A percentile compares a stretch with the other conserved stretches of the same genome.
phyloP scores from a whole-genome alignment of 2,888 invertebrate genomes.

The Julus scanicus region DNA sequence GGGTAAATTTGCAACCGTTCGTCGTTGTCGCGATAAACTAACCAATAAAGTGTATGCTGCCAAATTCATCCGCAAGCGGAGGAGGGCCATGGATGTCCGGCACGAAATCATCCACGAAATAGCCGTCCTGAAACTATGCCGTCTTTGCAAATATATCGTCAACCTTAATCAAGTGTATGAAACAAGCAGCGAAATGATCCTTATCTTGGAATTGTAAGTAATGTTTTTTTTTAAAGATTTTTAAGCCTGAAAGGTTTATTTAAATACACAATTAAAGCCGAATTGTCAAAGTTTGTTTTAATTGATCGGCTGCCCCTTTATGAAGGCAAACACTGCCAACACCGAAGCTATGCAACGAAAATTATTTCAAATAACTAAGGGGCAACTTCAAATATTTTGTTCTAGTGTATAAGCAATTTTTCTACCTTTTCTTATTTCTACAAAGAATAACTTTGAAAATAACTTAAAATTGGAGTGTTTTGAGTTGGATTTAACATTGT shows the following conservation, averaged over 20 bases:
- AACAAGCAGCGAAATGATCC: conserved; percentile 76
- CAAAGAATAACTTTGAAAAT: neutral
- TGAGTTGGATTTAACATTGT: neutral
- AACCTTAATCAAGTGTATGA: conserved; percentile 89
- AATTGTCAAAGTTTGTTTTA: neutral
- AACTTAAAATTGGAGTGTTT: neutral
- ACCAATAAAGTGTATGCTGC: conserved; percentile 94
- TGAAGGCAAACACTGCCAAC: neutral
- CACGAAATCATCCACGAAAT: conserved; percentile 93
- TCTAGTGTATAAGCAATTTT: too few relatives aligned
- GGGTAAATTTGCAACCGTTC: conserved; percentile 96
- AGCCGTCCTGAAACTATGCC: conserved; percentile 87
- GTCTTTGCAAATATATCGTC: conserved; percentile 85
- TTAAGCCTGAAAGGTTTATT: too few relatives aligned
- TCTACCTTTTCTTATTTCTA: neutral
- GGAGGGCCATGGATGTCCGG: conserved; percentile 79
- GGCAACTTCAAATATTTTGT: neutral
- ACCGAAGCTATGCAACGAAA: neutral
- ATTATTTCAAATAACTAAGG: neutral
- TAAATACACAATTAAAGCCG: too few relatives aligned
- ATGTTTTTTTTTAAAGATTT: too few relatives aligned
- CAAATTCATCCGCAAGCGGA: conserved; percentile 88
- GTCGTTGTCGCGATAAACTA: conserved; percentile 86
- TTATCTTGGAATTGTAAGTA: conserved; percentile 89
- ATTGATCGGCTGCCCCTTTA: neutral